phyloP scores from a whole-genome alignment of 2,113 vertebrate species.

The Chiloscyllium plagiosum region DNA sequence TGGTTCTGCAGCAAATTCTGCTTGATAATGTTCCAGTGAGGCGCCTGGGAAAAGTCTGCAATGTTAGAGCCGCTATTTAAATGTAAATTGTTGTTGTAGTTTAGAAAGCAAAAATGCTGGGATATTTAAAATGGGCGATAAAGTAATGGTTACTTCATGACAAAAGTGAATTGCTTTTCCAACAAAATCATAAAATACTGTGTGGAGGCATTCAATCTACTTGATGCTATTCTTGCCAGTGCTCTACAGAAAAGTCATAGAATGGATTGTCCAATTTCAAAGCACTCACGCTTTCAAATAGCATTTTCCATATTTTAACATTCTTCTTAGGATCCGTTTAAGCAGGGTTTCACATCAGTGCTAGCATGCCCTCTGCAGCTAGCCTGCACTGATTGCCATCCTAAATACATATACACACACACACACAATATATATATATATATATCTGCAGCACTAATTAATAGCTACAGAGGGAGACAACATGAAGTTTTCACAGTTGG shows the following conservation, averaged over 20 bases:
- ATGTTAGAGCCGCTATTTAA: not conserved
- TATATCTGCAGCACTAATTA: not conserved
- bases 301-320: not conserved
- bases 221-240: not conserved
- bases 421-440: not conserved
- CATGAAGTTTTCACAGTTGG: not conserved
- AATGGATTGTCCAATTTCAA: not conserved
- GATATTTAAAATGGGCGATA: not conserved
- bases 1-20: not conserved
- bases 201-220: not conserved
- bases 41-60: not conserved
- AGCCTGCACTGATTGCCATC: not conserved
- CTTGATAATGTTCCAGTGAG: not conserved
- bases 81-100: not conserved
- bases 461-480: not conserved
- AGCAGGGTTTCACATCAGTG: not conserved
- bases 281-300: not conserved
- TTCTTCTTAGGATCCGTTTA: not conserved
- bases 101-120: not conserved
- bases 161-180: not conserved
- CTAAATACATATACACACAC: not conserved
- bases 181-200: not conserved
- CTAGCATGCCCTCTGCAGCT: constrained; percentile 26
- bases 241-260: not conserved
- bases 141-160: not conserved